Base-by-base conservation (phyloP, 2,797 vertebrate genomes). In the Pelochelys cantorii region DNA sequence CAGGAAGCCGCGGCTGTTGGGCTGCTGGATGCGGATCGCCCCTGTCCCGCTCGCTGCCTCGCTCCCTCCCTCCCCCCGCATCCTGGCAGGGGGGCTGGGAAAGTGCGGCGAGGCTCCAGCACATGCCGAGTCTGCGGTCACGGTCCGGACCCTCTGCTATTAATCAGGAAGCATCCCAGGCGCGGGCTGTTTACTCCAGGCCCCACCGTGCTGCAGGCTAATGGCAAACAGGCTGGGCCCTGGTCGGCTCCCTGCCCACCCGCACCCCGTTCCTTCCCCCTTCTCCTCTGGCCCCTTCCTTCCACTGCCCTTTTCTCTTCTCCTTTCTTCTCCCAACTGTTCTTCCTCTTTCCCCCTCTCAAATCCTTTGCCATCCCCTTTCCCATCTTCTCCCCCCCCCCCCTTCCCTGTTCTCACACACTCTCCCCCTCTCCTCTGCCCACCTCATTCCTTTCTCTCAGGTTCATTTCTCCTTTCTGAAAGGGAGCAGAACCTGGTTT, bases 51-150 rank as follows among this genome's bases (percentile, higher is more conserved):
- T 90, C 55, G 90, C 94, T 79, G 89, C 94, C 93, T 83, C 87
- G 65, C 88, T 86, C 93, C 59, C 71, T 84, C 88, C 20, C 88
- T 91, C 93, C 84, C 95, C 92, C 92, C 95, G 91, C 87, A 80
- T 81, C 83, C 96, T 96, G 97, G 97, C 97, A 88, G 90, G 91
- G 95, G 94, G 93, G 96, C 91, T 92, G 93, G 96, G 97, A 86
- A 91, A 62, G 96, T 78, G 85, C 93, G n/a, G 95, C 96, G 89
- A 93, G 92, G 93, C 96, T 93, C 88, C 93, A 95, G 96, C 96
- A 81, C 93, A 83, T 37, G 90, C 95, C 75, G 97, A 92, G 94
- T 89, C 80, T 79, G 94, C 93, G 97, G 94, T 95, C 92, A 83
- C 93, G 97, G 96, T 95, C 97, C 93, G 96, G 97, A 91, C 96